Percentiles rank a stretch among this genome's conserved stretches.
Conservation (phyloP, 2,888 invertebrate species). For the Cistogaster globosa region DNA sequence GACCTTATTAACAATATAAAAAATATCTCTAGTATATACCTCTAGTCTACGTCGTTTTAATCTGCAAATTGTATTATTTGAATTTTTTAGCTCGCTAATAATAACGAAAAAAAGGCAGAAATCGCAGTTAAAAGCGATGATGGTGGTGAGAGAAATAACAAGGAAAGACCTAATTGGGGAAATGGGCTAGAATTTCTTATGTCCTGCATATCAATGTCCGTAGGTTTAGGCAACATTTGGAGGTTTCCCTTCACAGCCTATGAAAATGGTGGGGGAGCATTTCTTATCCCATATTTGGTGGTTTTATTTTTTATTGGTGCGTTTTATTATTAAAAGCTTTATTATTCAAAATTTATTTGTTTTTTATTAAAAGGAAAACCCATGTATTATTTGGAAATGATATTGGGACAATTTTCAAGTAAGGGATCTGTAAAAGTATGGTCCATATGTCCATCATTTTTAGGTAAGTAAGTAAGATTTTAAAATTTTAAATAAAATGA, state of each 20-base stretch:
- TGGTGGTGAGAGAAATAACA: not conserved
- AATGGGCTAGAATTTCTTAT: constrained; percentile 88
- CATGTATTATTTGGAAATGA: constrained; percentile 92
- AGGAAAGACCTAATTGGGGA: constrained; percentile 83
- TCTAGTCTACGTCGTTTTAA: too few relatives aligned
- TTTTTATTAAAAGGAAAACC: constrained; percentile 83
- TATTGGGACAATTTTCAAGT: constrained; percentile 92
- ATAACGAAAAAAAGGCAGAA: constrained; percentile 36
- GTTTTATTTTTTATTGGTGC: constrained; percentile 86
- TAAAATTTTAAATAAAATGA: constrained; percentile 84
- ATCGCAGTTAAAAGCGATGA: not conserved
- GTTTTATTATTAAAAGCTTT: not conserved
- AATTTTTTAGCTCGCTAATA: constrained; percentile 40
- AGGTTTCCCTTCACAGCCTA: constrained; percentile 87
- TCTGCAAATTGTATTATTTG: too few relatives aligned
- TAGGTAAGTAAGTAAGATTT: constrained; percentile 87
- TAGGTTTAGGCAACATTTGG: constrained; percentile 90
- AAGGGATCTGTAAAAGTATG: constrained; percentile 90
- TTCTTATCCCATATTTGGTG: constrained; percentile 89
- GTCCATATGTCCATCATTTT: constrained; percentile 87
- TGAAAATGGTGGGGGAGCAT: constrained; percentile 89
- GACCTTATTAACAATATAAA: too few relatives aligned
- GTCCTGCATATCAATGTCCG: constrained; percentile 90
- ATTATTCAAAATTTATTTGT: not conserved
- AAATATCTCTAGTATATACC: too few relatives aligned